phyloP scores from a whole-genome alignment of 2,113 vertebrate genomes.

The Pluvianellus socialis region DNA sequence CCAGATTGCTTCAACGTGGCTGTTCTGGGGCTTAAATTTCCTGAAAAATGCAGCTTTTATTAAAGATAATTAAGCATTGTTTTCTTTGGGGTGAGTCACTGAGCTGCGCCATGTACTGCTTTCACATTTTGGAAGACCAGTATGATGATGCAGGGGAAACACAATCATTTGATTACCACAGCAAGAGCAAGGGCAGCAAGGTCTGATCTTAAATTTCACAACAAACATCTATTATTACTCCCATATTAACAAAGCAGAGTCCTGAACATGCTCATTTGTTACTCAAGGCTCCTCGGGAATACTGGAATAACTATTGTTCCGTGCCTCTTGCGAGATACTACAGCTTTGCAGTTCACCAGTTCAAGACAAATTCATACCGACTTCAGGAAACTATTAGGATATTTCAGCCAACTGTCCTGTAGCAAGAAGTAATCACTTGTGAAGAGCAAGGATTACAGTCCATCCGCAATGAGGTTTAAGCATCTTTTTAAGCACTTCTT shows the following conservation, averaged over 20 bases:
- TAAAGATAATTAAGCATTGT: slow-evolving; percentile 62
- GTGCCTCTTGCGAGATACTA: neutral
- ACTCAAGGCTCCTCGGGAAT: neutral
- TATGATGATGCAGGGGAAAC: slow-evolving; percentile 46
- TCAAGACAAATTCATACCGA: neutral
- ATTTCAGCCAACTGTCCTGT: neutral
- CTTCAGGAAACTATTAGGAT: slow-evolving; percentile 22
- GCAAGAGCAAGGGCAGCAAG: slow-evolving; percentile 46
- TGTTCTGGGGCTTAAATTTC: slow-evolving; percentile 28
- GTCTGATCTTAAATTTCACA: slow-evolving; percentile 38
- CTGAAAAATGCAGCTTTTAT: slow-evolving; percentile 55
- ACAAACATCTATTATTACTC: slow-evolving; percentile 27
- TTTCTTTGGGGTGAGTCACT: slow-evolving; percentile 67
- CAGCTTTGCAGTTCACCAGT: neutral
- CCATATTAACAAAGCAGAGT: slow-evolving; percentile 43
- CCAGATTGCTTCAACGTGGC: slow-evolving; percentile 36
- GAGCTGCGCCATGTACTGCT: slow-evolving; percentile 22
- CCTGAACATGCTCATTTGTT: slow-evolving; percentile 37
- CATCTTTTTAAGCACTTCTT: neutral
- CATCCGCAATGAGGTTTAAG: neutral
- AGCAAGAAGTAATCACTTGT: neutral
- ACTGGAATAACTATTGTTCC: slow-evolving; percentile 4
- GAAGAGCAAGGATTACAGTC: neutral
- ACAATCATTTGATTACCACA: slow-evolving; percentile 47
- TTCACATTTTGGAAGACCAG: slow-evolving; percentile 17